These are phyloP conservation scores for Sesamia inferens DNA, from an alignment of 2,888 invertebrate species.

Conservation along the genomic window DNA sequence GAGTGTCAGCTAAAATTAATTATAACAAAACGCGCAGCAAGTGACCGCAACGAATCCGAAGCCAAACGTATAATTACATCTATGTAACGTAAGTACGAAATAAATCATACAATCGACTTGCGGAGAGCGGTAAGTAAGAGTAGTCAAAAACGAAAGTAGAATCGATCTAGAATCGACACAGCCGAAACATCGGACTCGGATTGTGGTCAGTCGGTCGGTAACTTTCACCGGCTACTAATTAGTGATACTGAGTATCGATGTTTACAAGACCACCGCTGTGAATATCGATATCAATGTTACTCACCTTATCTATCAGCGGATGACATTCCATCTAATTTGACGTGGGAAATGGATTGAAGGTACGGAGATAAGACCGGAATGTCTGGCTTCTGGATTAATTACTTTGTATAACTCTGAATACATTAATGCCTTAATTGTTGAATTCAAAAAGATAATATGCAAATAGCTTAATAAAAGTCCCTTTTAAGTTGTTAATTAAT, in stretches of 20 bases:
- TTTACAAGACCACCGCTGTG: conserved; percentile 76
- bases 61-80: conserved; percentile 61
- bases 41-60: conserved; percentile 56
- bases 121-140: conserved; percentile 85
- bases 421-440: conserved; percentile 16
- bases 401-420: conserved; percentile 14
- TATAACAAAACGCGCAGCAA: conserved; percentile 41
- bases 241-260: conserved; percentile 83
- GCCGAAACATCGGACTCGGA: conserved; percentile 85
- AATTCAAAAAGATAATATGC: not conserved
- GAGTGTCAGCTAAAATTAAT: conserved; percentile 55
- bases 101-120: conserved; percentile 80
- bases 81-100: conserved; percentile 67
- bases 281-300: conserved; percentile 82
- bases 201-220: conserved; percentile 89
- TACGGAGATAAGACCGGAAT: conserved; percentile 32
- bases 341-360: conserved; percentile 53
- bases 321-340: conserved; percentile 62
- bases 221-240: conserved; percentile 88
- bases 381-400: conserved; percentile 28
- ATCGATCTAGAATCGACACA: conserved; percentile 88
- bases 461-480: not conserved
- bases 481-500: not conserved
- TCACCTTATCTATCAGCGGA: conserved; percentile 60
- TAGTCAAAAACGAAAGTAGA: conserved; percentile 90